Base-by-base conservation (phyloP, 2,888 invertebrate species). In the Euproctis similis region DNA sequence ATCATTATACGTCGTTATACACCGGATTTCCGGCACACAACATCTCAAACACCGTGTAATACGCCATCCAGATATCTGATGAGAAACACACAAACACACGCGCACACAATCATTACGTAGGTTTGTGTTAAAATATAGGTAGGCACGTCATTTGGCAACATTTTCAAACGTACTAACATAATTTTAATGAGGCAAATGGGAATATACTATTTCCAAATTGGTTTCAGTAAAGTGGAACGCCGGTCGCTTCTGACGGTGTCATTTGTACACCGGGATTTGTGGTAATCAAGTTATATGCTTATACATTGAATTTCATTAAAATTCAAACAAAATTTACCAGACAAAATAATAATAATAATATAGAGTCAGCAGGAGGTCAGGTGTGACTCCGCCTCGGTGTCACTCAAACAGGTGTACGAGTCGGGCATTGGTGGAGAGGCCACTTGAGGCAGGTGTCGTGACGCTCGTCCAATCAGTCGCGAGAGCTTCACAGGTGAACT, bases 11-110 rank as follows among this genome's bases (percentile, higher is more conserved):
- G 53, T 61, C 63, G 57, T 65, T 60, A 60, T 53, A 36, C 55
- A 58, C 75, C 77, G 81, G 81, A 80, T 75, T 62, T 80, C 80
- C 78, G 76, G 59, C 59, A 47, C 47, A 44, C 41, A 40, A 49
- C 56, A 46, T 41, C 52, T 61, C 64, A 70, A 66, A 59, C 61
- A 64, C 68, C 75, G 70, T 74, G 78, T 76, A 76, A 76, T 72
- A 52, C 48, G 38, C 17, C 28, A 31, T n/a, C 14, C 39, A 33
- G 31, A 36, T 41, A 37, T 36, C 29, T 31, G 38, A 26, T 33
- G 38, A 47, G 41, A 44, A 42, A 50, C 42, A 41, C 28, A 34
- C 24, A 26, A 12, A 31, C 26, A 36, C 30, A 42, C 11, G 23
- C n/a, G 17, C 19, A 30, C 4, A 12, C 6, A 6, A 14, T 14